Evolutionary conservation across 2,113 vertebrate genomes (phyloP).

Genomic region (Narcine bancroftii): DNA sequence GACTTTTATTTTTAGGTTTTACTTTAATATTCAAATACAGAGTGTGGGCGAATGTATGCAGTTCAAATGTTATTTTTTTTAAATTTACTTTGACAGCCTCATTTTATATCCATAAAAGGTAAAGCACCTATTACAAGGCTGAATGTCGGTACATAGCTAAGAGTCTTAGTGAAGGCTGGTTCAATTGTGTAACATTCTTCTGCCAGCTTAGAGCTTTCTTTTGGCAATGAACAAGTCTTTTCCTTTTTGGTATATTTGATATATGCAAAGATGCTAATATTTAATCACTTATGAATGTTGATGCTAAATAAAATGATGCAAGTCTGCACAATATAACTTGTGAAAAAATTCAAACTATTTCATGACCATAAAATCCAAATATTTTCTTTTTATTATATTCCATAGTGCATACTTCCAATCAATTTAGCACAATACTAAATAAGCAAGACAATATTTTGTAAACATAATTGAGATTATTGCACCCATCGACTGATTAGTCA

Average conservation of each 20-base stretch:
- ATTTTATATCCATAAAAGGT: neutral
- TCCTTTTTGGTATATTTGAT: neutral
- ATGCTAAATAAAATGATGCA: neutral
- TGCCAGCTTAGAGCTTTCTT: neutral
- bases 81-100: neutral
- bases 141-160: neutral
- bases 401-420: neutral
- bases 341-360: neutral
- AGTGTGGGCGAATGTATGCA: neutral
- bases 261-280: conserved; percentile 14
- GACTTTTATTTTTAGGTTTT: neutral
- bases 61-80: neutral
- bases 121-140: neutral
- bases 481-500: neutral
- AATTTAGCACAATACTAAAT: neutral
- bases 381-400: neutral
- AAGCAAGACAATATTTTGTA: neutral
- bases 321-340: neutral
- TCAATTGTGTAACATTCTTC: neutral
- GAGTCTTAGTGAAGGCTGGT: neutral
- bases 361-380: neutral
- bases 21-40: neutral
- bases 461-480: neutral
- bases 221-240: neutral
- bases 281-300: neutral